These are phyloP conservation scores for Odontothrips loti DNA, from an alignment of 2,888 invertebrate genomes.

Conservation along the genomic window DNA sequence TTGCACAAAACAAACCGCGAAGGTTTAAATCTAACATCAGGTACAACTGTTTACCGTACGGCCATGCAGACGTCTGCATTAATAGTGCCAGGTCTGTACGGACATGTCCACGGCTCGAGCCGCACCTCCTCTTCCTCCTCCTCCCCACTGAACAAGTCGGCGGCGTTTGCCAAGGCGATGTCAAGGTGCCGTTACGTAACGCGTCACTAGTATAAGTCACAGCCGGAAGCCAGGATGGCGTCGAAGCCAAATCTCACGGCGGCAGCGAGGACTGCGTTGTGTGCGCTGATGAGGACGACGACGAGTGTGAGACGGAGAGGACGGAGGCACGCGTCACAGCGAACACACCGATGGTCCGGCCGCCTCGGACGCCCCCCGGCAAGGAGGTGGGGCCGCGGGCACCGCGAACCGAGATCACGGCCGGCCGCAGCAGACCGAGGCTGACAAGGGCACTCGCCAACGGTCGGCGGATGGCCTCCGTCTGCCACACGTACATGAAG, in stretches of 20 bases:
- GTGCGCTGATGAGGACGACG: neutral
- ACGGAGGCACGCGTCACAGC: neutral
- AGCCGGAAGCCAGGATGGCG: no score
- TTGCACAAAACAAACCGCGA: no score
- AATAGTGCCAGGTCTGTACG: no score
- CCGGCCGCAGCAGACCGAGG: neutral
- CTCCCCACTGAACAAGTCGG: no score
- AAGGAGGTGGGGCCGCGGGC: neutral
- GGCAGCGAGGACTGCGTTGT: neutral
- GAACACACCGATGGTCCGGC: neutral
- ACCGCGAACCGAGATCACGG: neutral
- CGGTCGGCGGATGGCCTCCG: neutral
- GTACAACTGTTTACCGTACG: no score
- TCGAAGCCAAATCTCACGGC: neutral
- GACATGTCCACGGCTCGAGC: no score
- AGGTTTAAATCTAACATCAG: no score
- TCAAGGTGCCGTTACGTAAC: no score
- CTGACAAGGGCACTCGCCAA: neutral
- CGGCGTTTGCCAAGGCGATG: no score
- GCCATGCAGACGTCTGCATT: no score
- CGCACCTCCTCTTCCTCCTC: no score
- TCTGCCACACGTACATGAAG: conserved; percentile 7
- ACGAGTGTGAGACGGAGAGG: conserved; percentile 1
- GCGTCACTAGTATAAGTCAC: no score
- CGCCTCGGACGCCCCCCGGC: neutral